Evolutionary conservation across 1,140 invertebrate species (phyloP), one percentile per base, ranked within the genome.

Genomic region (Tetranychus cinnabarinus): DNA sequence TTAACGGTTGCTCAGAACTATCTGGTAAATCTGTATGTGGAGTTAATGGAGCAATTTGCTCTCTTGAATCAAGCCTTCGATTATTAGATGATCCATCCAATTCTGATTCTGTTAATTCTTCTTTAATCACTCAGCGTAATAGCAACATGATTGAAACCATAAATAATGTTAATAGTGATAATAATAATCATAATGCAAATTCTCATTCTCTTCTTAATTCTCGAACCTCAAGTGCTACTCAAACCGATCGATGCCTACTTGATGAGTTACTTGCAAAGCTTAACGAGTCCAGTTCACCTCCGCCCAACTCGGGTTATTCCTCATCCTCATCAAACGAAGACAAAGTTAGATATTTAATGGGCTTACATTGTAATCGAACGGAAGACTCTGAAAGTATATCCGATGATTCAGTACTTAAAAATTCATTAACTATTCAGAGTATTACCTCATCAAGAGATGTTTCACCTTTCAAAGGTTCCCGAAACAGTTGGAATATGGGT

Each of bases 301-400:
- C 63, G 13, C 63, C 63, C 10, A 64, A 63, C 36, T 66, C 65
- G 3, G 65, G 65, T 13, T 66, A 64, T 46, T 62, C 61, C 15
- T 61, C 65, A 5, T 56, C 59, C 48, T 66, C 65, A n/a, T 64
- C 62, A 3, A 59, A 58, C 37, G 65, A 64, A 48, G 65, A 66
- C 15, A 58, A 47, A 45, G 62, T 66, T 31, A 45, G 61, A 12
- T 64, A 63, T 47, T 37, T 64, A 3, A 56, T 64, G 7, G 63
- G 65, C 31, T 45, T 61, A 56, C 15, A 54, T 36, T 42, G 42
- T 56, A 7, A 39, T 31, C 15, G 34, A 23, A 35, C 13, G 7
- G 63, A 62, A 31, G 63, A 64, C 45, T 58, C 56, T 35, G 62
- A 61, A 47, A 61, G 54, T 56, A 59, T 61, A 31, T 63, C 62